phyloP scores from a whole-genome alignment of 53 echinoderm and acorn worm species.

The Patiria pectinifera region DNA sequence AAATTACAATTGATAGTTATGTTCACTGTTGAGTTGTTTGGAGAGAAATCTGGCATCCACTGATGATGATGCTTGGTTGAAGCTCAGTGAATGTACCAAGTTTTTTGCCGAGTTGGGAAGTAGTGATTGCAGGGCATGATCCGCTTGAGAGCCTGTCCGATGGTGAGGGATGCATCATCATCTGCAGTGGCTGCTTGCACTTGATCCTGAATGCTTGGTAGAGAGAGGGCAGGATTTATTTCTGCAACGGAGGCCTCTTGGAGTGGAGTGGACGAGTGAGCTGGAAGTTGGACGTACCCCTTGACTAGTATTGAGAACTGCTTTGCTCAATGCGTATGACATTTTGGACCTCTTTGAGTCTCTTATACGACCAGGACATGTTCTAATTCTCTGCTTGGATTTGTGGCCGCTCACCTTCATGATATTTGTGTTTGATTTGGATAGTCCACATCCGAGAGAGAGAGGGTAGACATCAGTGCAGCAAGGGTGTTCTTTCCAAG shows the following conservation, averaged over 20 bases:
- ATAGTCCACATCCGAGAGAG: background rate
- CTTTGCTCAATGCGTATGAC: slow-evolving; percentile 12
- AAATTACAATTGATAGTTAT: background rate
- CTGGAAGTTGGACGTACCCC: too few species aligned
- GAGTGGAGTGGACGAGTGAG: background rate
- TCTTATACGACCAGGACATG: slow-evolving; percentile 8
- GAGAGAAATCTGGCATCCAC: background rate
- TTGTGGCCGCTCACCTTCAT: slow-evolving; percentile 38
- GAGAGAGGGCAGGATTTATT: background rate
- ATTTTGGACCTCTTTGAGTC: slow-evolving; percentile 28
- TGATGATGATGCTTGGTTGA: background rate
- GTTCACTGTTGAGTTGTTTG: slow-evolving; percentile 1
- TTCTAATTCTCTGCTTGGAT: background rate
- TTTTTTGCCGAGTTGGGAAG: background rate
- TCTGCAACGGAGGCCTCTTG: slow-evolving; percentile 3
- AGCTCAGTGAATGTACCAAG: background rate
- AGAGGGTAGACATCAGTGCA: background rate
- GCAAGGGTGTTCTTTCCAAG: slow-evolving; percentile 2
- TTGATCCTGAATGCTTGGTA: slow-evolving; percentile 12
- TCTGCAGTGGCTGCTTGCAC: slow-evolving; percentile 1
- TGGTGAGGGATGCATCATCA: slow-evolving; percentile 2
- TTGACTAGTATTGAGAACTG: too few species aligned
- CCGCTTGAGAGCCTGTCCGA: background rate
- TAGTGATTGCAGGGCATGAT: background rate
- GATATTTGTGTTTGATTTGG: slow-evolving; percentile 4